Base-by-base conservation (phyloP, 2,888 invertebrate species). In the Strigamia transsilvanica region DNA sequence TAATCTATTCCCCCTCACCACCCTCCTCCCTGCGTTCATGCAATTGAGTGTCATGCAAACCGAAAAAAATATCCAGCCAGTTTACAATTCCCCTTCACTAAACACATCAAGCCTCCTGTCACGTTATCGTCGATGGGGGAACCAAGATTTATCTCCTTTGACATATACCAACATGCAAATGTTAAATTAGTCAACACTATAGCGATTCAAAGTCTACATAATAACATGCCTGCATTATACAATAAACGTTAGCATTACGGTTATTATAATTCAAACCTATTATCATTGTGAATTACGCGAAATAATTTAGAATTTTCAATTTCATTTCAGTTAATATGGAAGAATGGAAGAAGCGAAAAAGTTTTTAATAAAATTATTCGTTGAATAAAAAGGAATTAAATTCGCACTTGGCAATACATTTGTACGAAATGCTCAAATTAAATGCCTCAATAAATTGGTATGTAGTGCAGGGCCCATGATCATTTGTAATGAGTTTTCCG, bases 361-460 rank as follows among this genome's bases (percentile, higher is more conserved):
- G 23, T 23, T 66, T 61, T 66, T 66, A 66, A 66, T 66, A 23
- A 66, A 21, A 66, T 66, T 66, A 21, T 66, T 0, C 61, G n/a
- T 18, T 2, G 6, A 66, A 3, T 4, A 66, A 66, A 66, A 6
- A 18, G 23, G 18, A 66, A 66, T 66, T 66, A 66, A 66, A 66
- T 66, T 66, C 46, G 15, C 46, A 23, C 61, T 66, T 66, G 23
- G 61, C 61, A 66, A 66, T 18, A 66, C 61, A 21, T 66, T 66
- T 23, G n/a, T 66, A 66, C 21, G 23, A 66, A 66, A 66, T 18
- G 21, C 61, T 18, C 23, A 18, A 66, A 66, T 66, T 66, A 66
- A 66, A 66, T 66, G 61, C 61, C 61, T 66, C 61, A 12, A 66
- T 66, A 66, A 66, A 66, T 66, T 66, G 61, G 61, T 66, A 66